A percentile compares a stretch with the other conserved stretches of the same genome.
Conservation (phyloP, 1,140 invertebrate species). For the Leguminivora glycinivorella region DNA sequence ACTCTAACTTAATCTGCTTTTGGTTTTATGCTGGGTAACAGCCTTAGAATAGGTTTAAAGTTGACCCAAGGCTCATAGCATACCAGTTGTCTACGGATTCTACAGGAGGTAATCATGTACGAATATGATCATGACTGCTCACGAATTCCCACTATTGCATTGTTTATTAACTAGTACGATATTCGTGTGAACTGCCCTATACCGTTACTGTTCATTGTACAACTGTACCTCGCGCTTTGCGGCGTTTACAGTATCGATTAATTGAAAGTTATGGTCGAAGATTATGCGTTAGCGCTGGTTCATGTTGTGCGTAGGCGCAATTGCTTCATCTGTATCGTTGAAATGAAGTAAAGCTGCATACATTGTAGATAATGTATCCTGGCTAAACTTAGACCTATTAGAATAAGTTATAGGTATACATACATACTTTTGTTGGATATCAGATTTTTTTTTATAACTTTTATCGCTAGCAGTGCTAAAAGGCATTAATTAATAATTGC, state of each 20-base stretch:
- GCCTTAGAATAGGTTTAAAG: too few relatives aligned
- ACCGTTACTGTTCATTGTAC: constrained; percentile 18
- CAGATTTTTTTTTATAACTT: too few relatives aligned
- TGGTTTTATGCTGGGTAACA: too few relatives aligned
- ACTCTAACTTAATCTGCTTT: too few relatives aligned
- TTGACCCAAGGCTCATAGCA: too few relatives aligned
- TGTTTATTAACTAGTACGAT: constrained; percentile 42
- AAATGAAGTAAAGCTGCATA: not conserved
- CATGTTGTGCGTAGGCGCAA: not conserved
- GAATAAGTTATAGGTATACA: too few relatives aligned
- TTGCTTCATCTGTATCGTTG: not conserved
- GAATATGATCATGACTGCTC: constrained; percentile 40
- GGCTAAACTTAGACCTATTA: too few relatives aligned
- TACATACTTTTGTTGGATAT: too few relatives aligned
- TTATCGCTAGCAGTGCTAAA: too few relatives aligned
- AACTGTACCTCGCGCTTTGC: constrained; percentile 22
- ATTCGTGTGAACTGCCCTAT: constrained; percentile 31
- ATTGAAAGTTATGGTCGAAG: constrained; percentile 13
- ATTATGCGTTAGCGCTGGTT: not conserved
- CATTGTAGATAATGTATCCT: not conserved
- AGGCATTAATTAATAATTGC: too few relatives aligned
- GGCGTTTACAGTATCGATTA: constrained; percentile 19
- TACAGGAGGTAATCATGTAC: not conserved
- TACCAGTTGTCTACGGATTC: too few relatives aligned
- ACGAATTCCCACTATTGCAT: constrained; percentile 49